These are phyloP conservation scores for Oegoconia quadripuncta DNA, from an alignment of 2,888 invertebrate species.

Conservation along the genomic window DNA sequence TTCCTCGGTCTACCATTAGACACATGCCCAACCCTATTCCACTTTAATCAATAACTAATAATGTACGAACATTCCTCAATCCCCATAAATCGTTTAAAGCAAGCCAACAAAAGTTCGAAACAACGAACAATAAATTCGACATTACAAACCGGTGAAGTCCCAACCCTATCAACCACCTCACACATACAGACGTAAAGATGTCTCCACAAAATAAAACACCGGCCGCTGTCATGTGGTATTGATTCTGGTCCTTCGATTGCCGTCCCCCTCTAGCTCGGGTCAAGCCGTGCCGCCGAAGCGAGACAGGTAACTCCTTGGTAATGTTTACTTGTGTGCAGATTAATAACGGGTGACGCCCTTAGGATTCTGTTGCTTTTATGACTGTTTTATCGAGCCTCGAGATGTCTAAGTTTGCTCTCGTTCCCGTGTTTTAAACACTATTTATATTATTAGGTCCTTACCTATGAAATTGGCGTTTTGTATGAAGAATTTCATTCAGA, in stretches of 20 bases:
- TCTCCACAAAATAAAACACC: slow-evolving; percentile 68
- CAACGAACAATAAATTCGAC: neutral
- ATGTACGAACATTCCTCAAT: too few relatives aligned
- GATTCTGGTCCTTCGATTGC: slow-evolving; percentile 57
- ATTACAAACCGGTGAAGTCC: neutral
- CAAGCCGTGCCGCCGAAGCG: slow-evolving; percentile 26
- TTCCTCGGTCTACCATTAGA: too few relatives aligned
- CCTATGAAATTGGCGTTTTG: neutral
- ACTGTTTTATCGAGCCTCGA: slow-evolving; percentile 1
- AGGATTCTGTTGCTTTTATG: slow-evolving; percentile 8
- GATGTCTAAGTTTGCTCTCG: neutral
- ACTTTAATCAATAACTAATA: too few relatives aligned
- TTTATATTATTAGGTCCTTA: too few relatives aligned
- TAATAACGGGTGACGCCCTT: slow-evolving; percentile 56
- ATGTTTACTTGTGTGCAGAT: slow-evolving; percentile 58
- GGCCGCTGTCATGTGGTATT: slow-evolving; percentile 67
- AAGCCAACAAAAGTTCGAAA: too few relatives aligned
- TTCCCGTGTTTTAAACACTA: neutral
- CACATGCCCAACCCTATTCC: too few relatives aligned
- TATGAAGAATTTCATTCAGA: too few relatives aligned
- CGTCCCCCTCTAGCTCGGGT: slow-evolving; percentile 43
- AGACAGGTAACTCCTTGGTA: slow-evolving; percentile 44
- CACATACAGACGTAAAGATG: slow-evolving; percentile 40
- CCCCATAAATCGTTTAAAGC: too few relatives aligned
- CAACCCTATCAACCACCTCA: slow-evolving; percentile 7